Evolutionary conservation across 2,113 vertebrate genomes (phyloP), one percentile per base, ranked within the genome.

Genomic region (Silurus asotus): DNA sequence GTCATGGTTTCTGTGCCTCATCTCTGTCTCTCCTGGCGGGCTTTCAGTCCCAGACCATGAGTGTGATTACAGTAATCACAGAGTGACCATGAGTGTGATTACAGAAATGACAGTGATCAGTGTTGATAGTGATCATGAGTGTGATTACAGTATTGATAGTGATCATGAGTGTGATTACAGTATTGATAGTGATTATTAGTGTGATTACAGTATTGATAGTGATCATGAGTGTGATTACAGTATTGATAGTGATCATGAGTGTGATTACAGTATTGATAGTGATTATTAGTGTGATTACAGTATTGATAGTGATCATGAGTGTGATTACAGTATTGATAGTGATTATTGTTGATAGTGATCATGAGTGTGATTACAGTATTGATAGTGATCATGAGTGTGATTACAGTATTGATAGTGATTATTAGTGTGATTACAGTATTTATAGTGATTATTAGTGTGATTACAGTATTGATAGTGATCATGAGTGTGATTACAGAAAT

Each of bases 21-120:
- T 62, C 37, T 48, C 25, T 61, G 48, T 97, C 96, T 97, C 95
- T 94, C 91, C 82, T 64, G 48, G 58, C 59, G 62, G 78, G 19
- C 19, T 20, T 80, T 80, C 5, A 17, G 20, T 8, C 9, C 23
- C 28, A 37, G 28, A 37, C 28, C 14, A 17, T 3, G 45, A 69
- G 67, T 37, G 25, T 37, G 67, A 70, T 70, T 70, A 5, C 67
- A 45, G 28, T 0, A 70, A 70, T 17, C 14, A 70, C 13, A 8
- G 76, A 15, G 55, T 28, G 53, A 72, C 0, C 14, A 2, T 0
- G 25, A 59, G 56, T 37, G 55, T 20, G 56, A 55, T 56, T 25
- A 9, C 55, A 45, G 13, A 15, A 79, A 48, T 19, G 28, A 72
- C 37, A 6, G 69, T 72, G 67, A 70, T 13, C 4, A n/a, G 1